Percentiles rank a stretch among this genome's conserved stretches.
Evolutionary conservation across 2,888 invertebrate genomes (phyloP).

Genomic region (Exocentrus adspersus): DNA sequence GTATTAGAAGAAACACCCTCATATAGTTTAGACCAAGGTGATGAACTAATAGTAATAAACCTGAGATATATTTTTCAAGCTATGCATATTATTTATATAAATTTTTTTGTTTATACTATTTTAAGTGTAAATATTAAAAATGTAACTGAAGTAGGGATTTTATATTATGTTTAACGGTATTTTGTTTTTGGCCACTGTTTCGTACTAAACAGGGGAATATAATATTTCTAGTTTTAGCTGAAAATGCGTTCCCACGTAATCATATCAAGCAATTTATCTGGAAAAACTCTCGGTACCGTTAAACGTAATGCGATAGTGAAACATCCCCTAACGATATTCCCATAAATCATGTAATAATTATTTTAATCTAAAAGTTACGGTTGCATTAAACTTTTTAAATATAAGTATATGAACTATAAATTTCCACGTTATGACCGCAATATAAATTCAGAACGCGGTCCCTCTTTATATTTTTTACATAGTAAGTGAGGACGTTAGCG

Average conservation of each 20-base stretch:
- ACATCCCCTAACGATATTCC: slow-evolving; percentile 3
- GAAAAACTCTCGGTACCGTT: background rate
- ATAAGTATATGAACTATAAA: slow-evolving; percentile 14
- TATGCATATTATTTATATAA: too few relatives aligned
- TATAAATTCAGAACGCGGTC: background rate
- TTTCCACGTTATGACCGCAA: background rate
- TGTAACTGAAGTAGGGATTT: too few relatives aligned
- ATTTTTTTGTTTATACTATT: too few relatives aligned
- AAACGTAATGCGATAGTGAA: background rate
- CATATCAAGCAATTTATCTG: background rate
- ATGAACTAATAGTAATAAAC: too few relatives aligned
- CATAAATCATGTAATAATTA: slow-evolving; percentile 3
- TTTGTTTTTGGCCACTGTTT: too few relatives aligned
- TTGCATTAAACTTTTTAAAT: slow-evolving; percentile 16
- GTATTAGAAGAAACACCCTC: background rate
- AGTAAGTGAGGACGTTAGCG: slow-evolving; percentile 2
- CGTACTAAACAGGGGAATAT: too few relatives aligned
- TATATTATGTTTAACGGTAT: too few relatives aligned
- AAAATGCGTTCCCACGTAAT: background rate
- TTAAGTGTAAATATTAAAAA: too few relatives aligned
- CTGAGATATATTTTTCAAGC: too few relatives aligned
- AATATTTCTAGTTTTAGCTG: too few relatives aligned
- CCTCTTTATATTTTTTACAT: background rate
- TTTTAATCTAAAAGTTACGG: slow-evolving; percentile 10
- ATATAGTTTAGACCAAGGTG: background rate